Evolutionary conservation across 2,797 vertebrate genomes (phyloP).

Genomic region (Falco columbarius): DNA sequence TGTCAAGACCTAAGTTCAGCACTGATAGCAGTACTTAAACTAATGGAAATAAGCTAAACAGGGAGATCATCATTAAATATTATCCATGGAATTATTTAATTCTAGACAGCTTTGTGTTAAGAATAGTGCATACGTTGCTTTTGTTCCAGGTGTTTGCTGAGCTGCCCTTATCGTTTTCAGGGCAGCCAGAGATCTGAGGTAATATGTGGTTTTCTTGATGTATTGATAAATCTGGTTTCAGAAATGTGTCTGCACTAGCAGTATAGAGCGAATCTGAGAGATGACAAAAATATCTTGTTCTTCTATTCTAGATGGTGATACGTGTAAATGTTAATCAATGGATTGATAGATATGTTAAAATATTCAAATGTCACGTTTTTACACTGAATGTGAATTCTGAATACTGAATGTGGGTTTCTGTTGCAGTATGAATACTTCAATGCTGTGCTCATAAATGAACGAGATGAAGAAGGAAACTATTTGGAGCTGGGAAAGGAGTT

Average conservation of each 20-base stretch:
- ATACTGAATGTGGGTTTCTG: conserved; percentile 1
- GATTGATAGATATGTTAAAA: not conserved
- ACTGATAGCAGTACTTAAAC: not conserved
- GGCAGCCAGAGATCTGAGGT: not conserved
- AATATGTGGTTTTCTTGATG: not conserved
- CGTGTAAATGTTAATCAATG: not conserved
- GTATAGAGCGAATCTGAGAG: not conserved
- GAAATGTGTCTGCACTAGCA: not conserved
- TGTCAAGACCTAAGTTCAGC: not conserved
- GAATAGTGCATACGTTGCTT: not conserved
- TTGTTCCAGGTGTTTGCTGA: not conserved
- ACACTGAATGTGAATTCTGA: not conserved
- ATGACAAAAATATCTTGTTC: not conserved
- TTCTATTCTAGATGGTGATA: not conserved
- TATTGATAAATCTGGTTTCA: not conserved
- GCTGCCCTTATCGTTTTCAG: not conserved
- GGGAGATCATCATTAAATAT: not conserved
- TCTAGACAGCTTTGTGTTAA: not conserved
- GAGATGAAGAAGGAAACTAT: conserved; percentile 91
- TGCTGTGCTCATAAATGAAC: conserved; percentile 95
- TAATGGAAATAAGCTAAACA: not conserved
- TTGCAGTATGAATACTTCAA: conserved; percentile 98
- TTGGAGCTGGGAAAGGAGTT: conserved; percentile 95
- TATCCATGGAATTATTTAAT: not conserved
- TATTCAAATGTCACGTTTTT: not conserved